Evolutionary conservation across 2,797 vertebrate species (phyloP).

Genomic region (Masticophis lateralis): DNA sequence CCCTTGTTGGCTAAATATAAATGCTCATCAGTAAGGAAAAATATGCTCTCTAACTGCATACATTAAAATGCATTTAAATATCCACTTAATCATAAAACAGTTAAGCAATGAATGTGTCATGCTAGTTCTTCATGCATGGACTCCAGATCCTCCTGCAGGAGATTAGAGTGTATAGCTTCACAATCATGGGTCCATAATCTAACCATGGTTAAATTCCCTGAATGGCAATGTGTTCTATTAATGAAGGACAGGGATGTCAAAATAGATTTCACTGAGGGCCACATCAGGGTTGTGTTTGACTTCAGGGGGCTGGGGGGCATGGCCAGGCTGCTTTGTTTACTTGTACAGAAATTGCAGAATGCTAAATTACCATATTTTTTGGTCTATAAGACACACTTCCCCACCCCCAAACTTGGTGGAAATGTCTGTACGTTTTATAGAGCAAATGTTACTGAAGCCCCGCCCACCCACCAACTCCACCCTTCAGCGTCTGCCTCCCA

Average conservation of each 20-base stretch:
- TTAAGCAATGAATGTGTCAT: neutral
- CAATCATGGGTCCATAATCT: neutral
- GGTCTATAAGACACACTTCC: too few relatives aligned
- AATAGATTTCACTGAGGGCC: too few relatives aligned
- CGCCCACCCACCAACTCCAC: too few relatives aligned
- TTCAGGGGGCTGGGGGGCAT: too few relatives aligned
- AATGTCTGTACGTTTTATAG: too few relatives aligned
- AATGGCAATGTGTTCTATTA: neutral
- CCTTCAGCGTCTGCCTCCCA: too few relatives aligned
- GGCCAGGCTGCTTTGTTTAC: slow-evolving; percentile 48
- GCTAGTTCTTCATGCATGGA: neutral
- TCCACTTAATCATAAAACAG: neutral
- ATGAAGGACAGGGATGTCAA: neutral
- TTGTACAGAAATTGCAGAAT: slow-evolving; percentile 44
- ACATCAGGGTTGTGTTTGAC: too few relatives aligned
- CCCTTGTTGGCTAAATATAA: neutral
- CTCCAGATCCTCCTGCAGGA: neutral
- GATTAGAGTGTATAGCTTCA: neutral
- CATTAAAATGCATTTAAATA: neutral
- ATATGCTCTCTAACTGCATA: neutral
- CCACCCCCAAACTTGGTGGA: too few relatives aligned
- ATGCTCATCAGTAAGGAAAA: neutral
- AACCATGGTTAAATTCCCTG: neutral
- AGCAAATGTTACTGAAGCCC: too few relatives aligned
- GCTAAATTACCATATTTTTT: neutral